A percentile compares a stretch with the other conserved stretches of the same genome.
Evolutionary conservation across 2,113 vertebrate species (phyloP).

Genomic region (Cygnus atratus): DNA sequence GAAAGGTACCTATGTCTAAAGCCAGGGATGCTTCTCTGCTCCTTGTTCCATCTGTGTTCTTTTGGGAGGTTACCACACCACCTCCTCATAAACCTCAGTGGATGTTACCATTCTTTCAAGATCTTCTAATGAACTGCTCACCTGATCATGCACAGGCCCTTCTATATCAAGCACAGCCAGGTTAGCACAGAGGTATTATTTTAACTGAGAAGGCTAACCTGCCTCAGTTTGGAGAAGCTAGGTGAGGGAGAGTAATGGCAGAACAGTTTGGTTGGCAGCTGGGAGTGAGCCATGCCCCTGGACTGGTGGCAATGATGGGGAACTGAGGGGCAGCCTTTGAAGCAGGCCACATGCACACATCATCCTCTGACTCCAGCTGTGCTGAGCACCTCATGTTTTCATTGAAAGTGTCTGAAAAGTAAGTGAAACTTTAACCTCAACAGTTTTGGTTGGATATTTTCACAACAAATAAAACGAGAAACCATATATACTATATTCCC

Average conservation of each 20-base stretch:
- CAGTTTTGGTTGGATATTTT: background rate
- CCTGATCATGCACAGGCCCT: background rate
- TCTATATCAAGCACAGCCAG: background rate
- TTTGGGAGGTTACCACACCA: background rate
- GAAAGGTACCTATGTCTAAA: background rate
- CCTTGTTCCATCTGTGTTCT: background rate
- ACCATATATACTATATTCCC: background rate
- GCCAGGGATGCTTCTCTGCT: background rate
- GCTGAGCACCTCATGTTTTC: background rate
- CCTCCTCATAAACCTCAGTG: background rate
- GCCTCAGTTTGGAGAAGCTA: background rate
- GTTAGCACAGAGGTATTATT: background rate
- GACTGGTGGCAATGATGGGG: too few species aligned
- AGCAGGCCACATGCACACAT: accelerated
- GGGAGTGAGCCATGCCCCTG: background rate
- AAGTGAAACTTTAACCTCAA: background rate
- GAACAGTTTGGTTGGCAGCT: background rate
- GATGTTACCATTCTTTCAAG: background rate
- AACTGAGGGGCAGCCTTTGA: background rate
- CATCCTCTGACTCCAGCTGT: background rate
- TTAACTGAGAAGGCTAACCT: background rate
- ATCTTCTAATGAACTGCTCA: background rate
- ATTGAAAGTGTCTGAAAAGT: background rate
- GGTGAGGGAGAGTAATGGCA: background rate
- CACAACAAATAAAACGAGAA: background rate